Evolutionary conservation across 1,140 invertebrate genomes (phyloP).

Genomic region (Zaprionus vittiger): DNA sequence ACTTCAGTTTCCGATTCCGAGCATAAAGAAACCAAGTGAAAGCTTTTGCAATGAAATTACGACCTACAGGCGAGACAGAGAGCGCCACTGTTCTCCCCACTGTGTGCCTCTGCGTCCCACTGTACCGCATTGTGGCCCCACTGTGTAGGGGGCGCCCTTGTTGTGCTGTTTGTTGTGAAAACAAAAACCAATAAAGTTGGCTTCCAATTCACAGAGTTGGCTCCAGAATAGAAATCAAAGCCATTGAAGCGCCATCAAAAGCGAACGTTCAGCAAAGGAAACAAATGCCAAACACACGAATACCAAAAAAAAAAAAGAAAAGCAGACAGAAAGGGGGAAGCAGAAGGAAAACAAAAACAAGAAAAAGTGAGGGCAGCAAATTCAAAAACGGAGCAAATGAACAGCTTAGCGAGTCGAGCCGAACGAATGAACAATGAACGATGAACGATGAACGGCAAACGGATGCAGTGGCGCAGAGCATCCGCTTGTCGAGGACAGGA

Average conservation of each 20-base stretch:
- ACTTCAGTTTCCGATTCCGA: too few species aligned
- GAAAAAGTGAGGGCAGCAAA: constrained; percentile 21
- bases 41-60: not conserved
- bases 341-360: constrained; percentile 14
- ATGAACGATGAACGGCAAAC: constrained; percentile 52
- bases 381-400: constrained; percentile 6
- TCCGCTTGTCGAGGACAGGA: constrained; percentile 62
- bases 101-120: not conserved
- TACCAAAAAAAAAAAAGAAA: constrained; percentile 33
- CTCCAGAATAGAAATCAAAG: constrained; percentile 56
- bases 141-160: not conserved
- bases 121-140: not conserved
- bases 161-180: constrained; percentile 48
- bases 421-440: constrained; percentile 44
- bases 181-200: constrained; percentile 68
- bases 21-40: not conserved
- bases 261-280: constrained; percentile 62
- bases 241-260: constrained; percentile 64
- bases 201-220: constrained; percentile 46
- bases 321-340: constrained; percentile 1
- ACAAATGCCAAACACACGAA: constrained; percentile 67
- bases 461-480: constrained; percentile 69
- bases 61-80: not conserved
- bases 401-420: not conserved
- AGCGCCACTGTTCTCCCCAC: not conserved